Evolutionary conservation across 30 jellyfish, hydroid and myxozoan species (phyloP).

Genomic region (Clytia hemisphaerica): DNA sequence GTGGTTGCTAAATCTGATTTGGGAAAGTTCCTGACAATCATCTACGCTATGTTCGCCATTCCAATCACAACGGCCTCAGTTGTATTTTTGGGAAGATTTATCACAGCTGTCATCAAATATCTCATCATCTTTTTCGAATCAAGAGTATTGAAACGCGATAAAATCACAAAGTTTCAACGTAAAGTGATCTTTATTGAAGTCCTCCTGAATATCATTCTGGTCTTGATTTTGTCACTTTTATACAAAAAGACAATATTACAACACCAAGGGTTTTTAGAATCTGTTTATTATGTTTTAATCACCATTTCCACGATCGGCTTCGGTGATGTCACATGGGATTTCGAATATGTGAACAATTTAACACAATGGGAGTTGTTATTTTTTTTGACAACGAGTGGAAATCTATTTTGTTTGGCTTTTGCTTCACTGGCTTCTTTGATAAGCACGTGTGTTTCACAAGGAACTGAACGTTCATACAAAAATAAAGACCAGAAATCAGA

Average conservation of each 20-base stretch:
- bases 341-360: too few species aligned
- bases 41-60: conserved; percentile 26
- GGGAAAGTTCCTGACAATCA: conserved; percentile 12
- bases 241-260: not conserved
- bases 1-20: conserved; percentile 30
- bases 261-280: not conserved
- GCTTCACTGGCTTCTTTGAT: too few species aligned
- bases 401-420: too few species aligned
- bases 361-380: too few species aligned
- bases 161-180: not conserved
- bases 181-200: conserved; percentile 6
- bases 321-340: too few species aligned
- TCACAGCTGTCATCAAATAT: conserved; percentile 14
- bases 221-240: conserved; percentile 1
- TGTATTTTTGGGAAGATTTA: conserved; percentile 33
- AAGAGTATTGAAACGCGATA: conserved; percentile 2
- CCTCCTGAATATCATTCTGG: not conserved
- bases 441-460: too few species aligned
- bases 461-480: too few species aligned
- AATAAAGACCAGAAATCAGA: too few species aligned
- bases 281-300: conserved; percentile 18
- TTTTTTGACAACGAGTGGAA: too few species aligned
- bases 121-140: not conserved
- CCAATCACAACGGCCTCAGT: conserved; percentile 32
- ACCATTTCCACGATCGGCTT: conserved; percentile 29